Evolutionary conservation across 1,140 invertebrate species (phyloP), one percentile per base, ranked within the genome.

Genomic region (Prorops nasuta): DNA sequence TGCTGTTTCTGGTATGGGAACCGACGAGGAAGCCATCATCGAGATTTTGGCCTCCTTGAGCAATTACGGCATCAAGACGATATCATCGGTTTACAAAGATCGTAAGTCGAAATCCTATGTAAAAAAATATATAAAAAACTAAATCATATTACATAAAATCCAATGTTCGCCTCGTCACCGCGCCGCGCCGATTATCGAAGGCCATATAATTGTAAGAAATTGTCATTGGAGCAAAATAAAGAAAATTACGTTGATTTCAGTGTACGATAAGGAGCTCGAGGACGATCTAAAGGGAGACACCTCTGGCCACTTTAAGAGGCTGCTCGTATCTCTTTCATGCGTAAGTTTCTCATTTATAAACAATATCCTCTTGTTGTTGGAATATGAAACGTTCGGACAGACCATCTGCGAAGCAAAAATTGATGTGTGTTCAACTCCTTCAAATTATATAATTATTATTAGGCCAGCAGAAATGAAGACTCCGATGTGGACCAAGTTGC

Each of bases 1-100:
- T 51, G 94, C 94, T 28, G 89, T 97, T 46, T 79, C 85, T 39
- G 92, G 91, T 2, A 50, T 90, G 41, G 91, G 91, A 14, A 94
- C 91, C 24, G 89, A 92, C 57, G 94, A 97, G 72, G 87, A 90
- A 58, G 87, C 89, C 36, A 86, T 97, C 54, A 89, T 95, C 49
- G 94, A 97, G 71, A 91, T 96, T 51, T 80, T 97, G 7, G 92
- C 91, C 70, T 93, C 92, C 1, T 74, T 94, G 9, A 90, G 89
- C 62, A 96, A 96, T 75, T 89, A 88, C 58, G 91, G 92, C 48
- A 88, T 96, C 51, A 84, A 84, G 46, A 90, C 88, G 8, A 92
- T 96, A 64, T 84, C 88, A 4, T 83, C 86, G 44, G 86, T 90
- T 62, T 96, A 95, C 67, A 86, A 93, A 79, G 86, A 89, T 70